Evolutionary conservation across 2,888 invertebrate genomes (phyloP), one percentile per base, ranked within the genome.

Genomic region (Eristalis tenax): DNA sequence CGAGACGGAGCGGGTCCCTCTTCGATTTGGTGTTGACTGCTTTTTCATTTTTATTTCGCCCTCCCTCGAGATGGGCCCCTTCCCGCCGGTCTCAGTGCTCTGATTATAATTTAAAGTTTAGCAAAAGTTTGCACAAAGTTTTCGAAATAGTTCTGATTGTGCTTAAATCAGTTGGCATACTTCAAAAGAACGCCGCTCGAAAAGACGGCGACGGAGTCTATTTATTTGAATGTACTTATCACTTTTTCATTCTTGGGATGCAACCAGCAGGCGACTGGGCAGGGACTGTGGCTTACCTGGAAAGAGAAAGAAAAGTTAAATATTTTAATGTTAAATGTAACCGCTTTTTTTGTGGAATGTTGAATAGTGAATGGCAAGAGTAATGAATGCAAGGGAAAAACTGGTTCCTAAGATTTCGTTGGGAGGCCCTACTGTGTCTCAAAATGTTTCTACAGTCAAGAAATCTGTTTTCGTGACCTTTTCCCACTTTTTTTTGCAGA

Each of bases 91-190:
- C 59, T 13, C 59, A 2, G 4, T 11, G 40, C 38, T 68, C 70
- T 87, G 83, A 83, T 87, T 80, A 77, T 83, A 87, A 83, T 87
- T 83, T 83, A 80, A 87, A 87, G 79, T 87, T 87, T 77, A 73
- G 70, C 10, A 76, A 87, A 83, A 83, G 38, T 80, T 87, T 76
- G 64, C 10, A 32, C 59, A 59, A 83, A 87, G 71, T 83, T 87
- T 57, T 63, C 56, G 66, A 87, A 83, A 83, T 87, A 87, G 83
- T 80, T 87, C 71, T 80, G 73, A 87, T 87, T 87, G 75, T 79
- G 57, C 80, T 87, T 64, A 57, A 83, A 69, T 87, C 78, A 78
- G 82, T 83, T 75, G 74, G 76, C 65, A 68, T 63, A 43, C 26
- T 32, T n/a, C 56, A 64, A 64, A 8, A 65, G 18, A 26, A 57